Evolutionary conservation across 2,888 invertebrate species (phyloP).

Genomic region (Dicyrtoma fusca): DNA sequence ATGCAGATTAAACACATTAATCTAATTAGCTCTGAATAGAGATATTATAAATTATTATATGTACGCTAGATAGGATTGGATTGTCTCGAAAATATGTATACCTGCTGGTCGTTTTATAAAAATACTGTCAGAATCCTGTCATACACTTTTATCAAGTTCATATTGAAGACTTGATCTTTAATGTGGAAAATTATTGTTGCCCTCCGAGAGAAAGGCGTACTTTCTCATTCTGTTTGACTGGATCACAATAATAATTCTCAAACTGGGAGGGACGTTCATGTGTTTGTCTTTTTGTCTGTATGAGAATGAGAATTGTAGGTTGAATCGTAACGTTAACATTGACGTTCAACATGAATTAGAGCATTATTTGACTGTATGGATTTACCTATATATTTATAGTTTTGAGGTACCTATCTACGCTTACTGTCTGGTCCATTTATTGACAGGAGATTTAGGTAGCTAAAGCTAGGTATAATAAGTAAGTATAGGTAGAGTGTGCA

Average conservation of each 20-base stretch:
- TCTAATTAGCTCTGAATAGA: too few species aligned
- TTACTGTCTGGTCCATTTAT: too few species aligned
- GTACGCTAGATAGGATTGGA: too few species aligned
- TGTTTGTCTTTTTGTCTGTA: background rate
- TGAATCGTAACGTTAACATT: background rate
- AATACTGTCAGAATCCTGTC: constrained; percentile 1
- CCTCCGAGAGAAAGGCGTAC: constrained; percentile 26
- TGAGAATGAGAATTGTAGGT: constrained; percentile 1
- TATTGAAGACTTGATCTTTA: background rate
- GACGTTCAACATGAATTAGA: background rate
- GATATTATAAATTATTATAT: too few species aligned
- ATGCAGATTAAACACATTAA: too few species aligned
- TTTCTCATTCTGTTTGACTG: constrained; percentile 1
- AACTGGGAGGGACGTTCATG: constrained; percentile 25
- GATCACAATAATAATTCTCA: constrained; percentile 31
- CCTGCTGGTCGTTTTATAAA: background rate
- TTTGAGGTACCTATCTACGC: background rate
- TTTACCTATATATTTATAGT: too few species aligned
- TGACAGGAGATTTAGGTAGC: too few species aligned
- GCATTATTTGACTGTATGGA: background rate
- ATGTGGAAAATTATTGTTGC: constrained; percentile 23
- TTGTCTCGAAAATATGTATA: background rate
- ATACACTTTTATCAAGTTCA: background rate
- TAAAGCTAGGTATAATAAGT: too few species aligned
- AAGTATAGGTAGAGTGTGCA: too few species aligned